These are phyloP conservation scores for Drosophila repletoides DNA, from an alignment of 1,140 invertebrate species.

Conservation along the genomic window DNA sequence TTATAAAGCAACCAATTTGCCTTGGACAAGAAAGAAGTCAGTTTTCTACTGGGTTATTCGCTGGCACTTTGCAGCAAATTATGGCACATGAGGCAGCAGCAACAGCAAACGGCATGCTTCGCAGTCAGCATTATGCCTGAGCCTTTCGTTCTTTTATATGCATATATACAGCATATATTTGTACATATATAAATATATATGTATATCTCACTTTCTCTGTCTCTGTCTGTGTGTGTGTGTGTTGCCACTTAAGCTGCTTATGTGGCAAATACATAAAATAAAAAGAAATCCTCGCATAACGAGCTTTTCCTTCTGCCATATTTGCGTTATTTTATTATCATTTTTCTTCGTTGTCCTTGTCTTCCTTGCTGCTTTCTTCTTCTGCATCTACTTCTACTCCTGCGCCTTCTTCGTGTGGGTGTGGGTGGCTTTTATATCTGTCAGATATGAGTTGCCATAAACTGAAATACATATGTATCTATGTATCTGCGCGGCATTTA, in stretches of 20 bases:
- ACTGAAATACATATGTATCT: constrained; percentile 46
- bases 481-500: constrained; percentile 29
- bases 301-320: constrained; percentile 78
- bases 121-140: constrained; percentile 68
- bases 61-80: constrained; percentile 73
- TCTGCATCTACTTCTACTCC: too few relatives aligned
- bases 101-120: constrained; percentile 18
- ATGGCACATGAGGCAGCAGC: constrained; percentile 65
- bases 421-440: constrained; percentile 60
- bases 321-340: constrained; percentile 81
- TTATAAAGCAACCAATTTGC: too few relatives aligned
- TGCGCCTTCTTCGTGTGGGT: too few relatives aligned
- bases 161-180: constrained; percentile 24
- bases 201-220: constrained; percentile 12
- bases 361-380: too few relatives aligned
- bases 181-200: constrained; percentile 2
- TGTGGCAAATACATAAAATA: constrained; percentile 78
- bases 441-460: constrained; percentile 80
- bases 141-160: constrained; percentile 60
- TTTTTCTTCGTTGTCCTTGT: constrained; percentile 50
- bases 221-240: constrained; percentile 10
- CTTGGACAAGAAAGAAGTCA: too few relatives aligned
- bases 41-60: too few relatives aligned
- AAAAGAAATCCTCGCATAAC: constrained; percentile 73
- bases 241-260: constrained; percentile 78